A percentile compares a stretch with the other conserved stretches of the same genome.
These are phyloP conservation scores for Neodiprion virginianus DNA, from an alignment of 1,140 invertebrate genomes.

Conservation along the genomic window DNA sequence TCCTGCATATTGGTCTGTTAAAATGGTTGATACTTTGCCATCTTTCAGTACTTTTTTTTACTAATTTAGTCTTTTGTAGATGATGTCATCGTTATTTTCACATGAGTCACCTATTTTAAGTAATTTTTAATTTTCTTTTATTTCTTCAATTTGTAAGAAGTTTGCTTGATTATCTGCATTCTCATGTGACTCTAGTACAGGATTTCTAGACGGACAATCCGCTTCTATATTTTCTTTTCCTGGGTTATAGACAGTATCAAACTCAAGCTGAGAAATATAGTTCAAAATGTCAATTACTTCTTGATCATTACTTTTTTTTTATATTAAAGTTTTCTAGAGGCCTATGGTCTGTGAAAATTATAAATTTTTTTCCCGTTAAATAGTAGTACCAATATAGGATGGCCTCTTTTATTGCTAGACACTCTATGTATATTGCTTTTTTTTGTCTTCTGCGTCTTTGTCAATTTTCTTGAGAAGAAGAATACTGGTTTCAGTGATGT, in stretches of 20 bases:
- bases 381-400: not conserved
- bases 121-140: not conserved
- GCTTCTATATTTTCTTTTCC: slow-evolving; percentile 28
- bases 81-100: slow-evolving; percentile 13
- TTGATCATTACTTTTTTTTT: not conserved
- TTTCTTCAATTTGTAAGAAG: not conserved
- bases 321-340: slow-evolving; percentile 28
- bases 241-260: slow-evolving; percentile 18
- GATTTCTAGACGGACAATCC: slow-evolving; percentile 27
- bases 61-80: slow-evolving; percentile 25
- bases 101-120: not conserved
- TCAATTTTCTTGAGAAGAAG: not conserved
- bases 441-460: not conserved
- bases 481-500: slow-evolving; percentile 15
- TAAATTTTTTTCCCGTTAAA: slow-evolving; percentile 20
- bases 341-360: slow-evolving; percentile 26
- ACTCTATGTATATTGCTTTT: not conserved
- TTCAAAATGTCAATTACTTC: not conserved
- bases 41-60: slow-evolving; percentile 22
- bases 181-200: slow-evolving; percentile 14
- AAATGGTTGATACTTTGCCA: not conserved
- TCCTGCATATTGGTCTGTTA: slow-evolving; percentile 11
- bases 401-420: not conserved
- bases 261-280: not conserved
- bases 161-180: not conserved